phyloP scores from a whole-genome alignment of 2,113 vertebrate species.

The Pachycephala philippinensis region DNA sequence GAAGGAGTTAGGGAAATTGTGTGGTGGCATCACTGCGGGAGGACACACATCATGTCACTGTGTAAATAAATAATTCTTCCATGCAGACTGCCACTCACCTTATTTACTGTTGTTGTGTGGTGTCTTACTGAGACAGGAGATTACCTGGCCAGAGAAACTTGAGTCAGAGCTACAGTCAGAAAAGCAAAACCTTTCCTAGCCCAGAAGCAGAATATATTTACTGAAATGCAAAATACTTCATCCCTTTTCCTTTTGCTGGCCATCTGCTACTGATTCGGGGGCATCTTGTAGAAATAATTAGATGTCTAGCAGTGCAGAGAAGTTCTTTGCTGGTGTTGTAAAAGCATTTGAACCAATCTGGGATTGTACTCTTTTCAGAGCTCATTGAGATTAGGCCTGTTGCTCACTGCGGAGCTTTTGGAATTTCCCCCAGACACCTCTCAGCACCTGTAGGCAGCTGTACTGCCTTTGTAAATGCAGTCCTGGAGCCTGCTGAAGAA shows the following conservation, averaged over 20 bases:
- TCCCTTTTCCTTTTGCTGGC: background rate
- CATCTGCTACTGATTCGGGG: background rate
- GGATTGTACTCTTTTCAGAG: background rate
- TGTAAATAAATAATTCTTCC: background rate
- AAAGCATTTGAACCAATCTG: background rate
- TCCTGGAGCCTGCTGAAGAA: background rate
- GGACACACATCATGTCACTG: background rate
- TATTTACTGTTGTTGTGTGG: background rate
- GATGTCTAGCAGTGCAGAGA: background rate
- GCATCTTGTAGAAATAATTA: background rate
- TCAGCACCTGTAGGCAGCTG: background rate
- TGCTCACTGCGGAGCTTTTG: background rate
- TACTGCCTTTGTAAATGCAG: background rate
- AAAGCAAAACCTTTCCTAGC: background rate
- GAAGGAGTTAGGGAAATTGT: background rate
- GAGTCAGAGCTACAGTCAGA: background rate
- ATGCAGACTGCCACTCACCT: background rate
- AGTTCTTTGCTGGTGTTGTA: background rate
- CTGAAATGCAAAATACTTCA: background rate
- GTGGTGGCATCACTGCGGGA: background rate
- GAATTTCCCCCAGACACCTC: background rate
- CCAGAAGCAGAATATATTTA: background rate
- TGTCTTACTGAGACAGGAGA: background rate
- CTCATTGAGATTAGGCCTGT: background rate
- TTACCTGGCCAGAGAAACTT: background rate